Evolutionary conservation across 2,797 vertebrate genomes (phyloP), one percentile per base, ranked within the genome.

Genomic region (Falco biarmicus): DNA sequence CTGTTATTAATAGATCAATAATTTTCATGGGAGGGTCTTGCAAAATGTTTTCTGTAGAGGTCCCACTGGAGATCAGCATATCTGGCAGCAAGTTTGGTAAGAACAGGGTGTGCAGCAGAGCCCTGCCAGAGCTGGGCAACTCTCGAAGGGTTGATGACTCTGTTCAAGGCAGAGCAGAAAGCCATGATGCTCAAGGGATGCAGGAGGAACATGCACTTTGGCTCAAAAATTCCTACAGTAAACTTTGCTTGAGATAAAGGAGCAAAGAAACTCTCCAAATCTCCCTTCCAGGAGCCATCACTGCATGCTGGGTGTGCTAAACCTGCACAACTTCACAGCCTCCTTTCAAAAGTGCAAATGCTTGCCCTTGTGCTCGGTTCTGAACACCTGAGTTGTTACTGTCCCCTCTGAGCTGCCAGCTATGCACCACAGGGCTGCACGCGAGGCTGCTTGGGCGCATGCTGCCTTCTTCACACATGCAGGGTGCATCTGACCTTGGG

Each of bases 381-480:
- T 48, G 54, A 57, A 12, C 57, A 39, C 4, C 32, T 2, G 4
- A 43, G 56, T 21, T 53, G 56, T 34, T 47, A n/a, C 45, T 59
- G 51, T 45, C 22, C 45, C 34, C 34, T 32, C 65, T 1, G 3
- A 32, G 39, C 65, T 56, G 31, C 34, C 7, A 4, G 47, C 48
- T 74, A 56, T 2, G 9, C 43, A 4, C 26, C 2, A 1, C 65
- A 59, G 26, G 16, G 34, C 61, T 29, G 14, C 83, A 39, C 0
- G 3, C 1, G 13, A 51, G 31, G 5, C 59, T 77, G 43, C 43
- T 4, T 0, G 18, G 12, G 3, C 26, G 6, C 5, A 0, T 15
- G 7, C 65, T 78, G 64, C 63, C 43, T 43, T 45, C n/a, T 59
- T 19, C 84, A 51, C 22, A 21, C 4, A 4, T 2, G 20, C 45